A percentile compares a stretch with the other conserved stretches of the same genome.
phyloP scores from a whole-genome alignment of 2,113 vertebrate genomes.

The Nymphicus hollandicus region DNA sequence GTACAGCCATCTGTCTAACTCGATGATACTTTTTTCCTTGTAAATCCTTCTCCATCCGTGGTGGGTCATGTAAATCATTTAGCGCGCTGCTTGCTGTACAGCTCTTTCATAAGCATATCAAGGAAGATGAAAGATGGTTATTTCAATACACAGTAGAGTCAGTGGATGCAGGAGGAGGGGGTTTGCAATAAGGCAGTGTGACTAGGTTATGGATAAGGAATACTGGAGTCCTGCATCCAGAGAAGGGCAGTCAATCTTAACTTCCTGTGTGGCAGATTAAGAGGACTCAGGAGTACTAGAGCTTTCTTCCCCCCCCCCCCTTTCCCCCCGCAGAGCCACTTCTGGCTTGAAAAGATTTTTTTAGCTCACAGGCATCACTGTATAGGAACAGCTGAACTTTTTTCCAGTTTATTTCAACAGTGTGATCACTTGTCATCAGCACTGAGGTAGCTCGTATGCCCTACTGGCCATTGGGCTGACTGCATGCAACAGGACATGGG shows the following conservation, averaged over 20 bases:
- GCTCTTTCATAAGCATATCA: background rate
- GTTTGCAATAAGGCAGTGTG: background rate
- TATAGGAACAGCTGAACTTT: background rate
- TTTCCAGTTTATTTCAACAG: background rate
- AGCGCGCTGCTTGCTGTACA: background rate
- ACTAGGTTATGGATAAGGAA: background rate
- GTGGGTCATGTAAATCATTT: slow-evolving; percentile 51
- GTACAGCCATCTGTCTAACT: slow-evolving; percentile 48
- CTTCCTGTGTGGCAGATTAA: background rate
- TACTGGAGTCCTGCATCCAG: background rate
- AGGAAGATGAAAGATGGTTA: background rate
- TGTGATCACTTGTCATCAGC: background rate
- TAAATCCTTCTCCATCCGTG: slow-evolving; percentile 32
- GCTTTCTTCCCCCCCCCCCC: background rate
- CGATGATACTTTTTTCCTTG: background rate
- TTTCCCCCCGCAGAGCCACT: background rate
- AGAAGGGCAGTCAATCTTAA: background rate
- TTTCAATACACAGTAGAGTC: background rate
- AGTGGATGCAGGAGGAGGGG: background rate
- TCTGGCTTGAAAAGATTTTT: background rate
- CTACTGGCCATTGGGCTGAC: background rate
- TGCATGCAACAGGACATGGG: background rate
- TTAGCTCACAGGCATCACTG: background rate
- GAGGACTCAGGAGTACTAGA: background rate
- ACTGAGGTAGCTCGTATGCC: rapidly evolving